A percentile compares a stretch with the other conserved stretches of the same genome.
Conservation (phyloP, 2,888 invertebrate genomes). For the Caenorhabditis sulstoni region DNA sequence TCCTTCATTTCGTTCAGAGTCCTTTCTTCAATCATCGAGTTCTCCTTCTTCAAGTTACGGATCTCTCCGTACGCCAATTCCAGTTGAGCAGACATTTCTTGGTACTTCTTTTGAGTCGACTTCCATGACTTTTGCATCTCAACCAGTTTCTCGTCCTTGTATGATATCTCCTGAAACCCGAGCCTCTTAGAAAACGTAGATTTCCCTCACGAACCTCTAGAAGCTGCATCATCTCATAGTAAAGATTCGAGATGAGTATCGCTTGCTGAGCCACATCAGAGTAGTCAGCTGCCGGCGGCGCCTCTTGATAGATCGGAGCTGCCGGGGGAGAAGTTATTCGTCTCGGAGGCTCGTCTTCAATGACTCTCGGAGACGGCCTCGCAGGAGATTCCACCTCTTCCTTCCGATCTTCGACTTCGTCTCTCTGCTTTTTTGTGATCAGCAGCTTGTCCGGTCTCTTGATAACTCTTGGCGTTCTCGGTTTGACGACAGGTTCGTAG, state of each 20-base stretch:
- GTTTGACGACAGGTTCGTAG: conserved; percentile 16
- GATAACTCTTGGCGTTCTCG: conserved; percentile 22
- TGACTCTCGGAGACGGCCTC: conserved; percentile 35
- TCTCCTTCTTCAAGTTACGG: conserved; percentile 43
- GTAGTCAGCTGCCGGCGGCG: conserved; percentile 1
- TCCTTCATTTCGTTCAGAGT: conserved; percentile 38
- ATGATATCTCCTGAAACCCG: conserved; percentile 61
- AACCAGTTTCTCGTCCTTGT: conserved; percentile 64
- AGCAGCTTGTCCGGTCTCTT: conserved; percentile 30
- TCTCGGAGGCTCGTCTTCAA: conserved; percentile 14
- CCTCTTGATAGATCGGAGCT: not conserved
- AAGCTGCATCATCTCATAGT: conserved; percentile 70
- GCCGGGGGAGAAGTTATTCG: not conserved
- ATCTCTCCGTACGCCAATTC: conserved; percentile 66
- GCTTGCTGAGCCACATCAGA: conserved; percentile 65
- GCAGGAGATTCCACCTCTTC: conserved; percentile 4
- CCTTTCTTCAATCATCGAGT: conserved; percentile 30
- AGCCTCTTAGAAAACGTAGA: not conserved
- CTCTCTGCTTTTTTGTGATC: conserved; percentile 7
- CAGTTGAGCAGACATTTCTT: conserved; percentile 57
- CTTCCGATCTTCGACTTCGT: not conserved
- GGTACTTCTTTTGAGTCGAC: conserved; percentile 47
- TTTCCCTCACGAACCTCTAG: conserved; percentile 40
- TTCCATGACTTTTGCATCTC: conserved; percentile 57
- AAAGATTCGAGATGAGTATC: conserved; percentile 70